phyloP scores from a whole-genome alignment of 2,113 vertebrate genomes.

The Nanorana parkeri region DNA sequence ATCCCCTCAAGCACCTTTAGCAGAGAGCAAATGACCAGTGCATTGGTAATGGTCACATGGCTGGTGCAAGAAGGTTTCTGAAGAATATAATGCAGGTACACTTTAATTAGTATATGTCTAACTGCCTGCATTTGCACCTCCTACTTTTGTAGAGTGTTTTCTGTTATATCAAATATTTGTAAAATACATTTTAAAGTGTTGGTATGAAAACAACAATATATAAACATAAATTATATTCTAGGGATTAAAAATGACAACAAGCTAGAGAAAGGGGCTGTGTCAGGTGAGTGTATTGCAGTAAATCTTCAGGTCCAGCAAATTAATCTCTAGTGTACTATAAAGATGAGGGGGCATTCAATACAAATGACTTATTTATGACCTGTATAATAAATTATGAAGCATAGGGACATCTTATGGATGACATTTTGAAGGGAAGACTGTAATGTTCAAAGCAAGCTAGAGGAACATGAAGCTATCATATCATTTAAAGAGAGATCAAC shows the following conservation, averaged over 20 bases:
- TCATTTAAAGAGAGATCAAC: background rate
- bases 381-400: slow-evolving; percentile 13
- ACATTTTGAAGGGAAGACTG: background rate
- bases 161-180: too few species aligned
- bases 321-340: slow-evolving; percentile 32
- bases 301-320: background rate
- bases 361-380: slow-evolving; percentile 43
- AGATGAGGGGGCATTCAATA: slow-evolving; percentile 35
- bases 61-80: too few species aligned
- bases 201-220: too few species aligned
- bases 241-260: background rate
- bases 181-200: too few species aligned
- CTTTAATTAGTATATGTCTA: too few species aligned
- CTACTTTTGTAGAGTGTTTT: too few species aligned
- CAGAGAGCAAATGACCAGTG: too few species aligned
- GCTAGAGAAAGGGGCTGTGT: background rate
- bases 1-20: too few species aligned
- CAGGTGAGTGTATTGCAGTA: background rate
- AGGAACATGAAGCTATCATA: slow-evolving; percentile 6
- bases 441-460: background rate
- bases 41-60: too few species aligned
- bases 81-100: too few species aligned
- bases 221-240: too few species aligned
- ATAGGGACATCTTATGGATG: slow-evolving; percentile 17
- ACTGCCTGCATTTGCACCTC: too few species aligned